These are phyloP conservation scores for Dinoponera quadriceps DNA, from an alignment of 1,140 invertebrate species.

Conservation along the genomic window DNA sequence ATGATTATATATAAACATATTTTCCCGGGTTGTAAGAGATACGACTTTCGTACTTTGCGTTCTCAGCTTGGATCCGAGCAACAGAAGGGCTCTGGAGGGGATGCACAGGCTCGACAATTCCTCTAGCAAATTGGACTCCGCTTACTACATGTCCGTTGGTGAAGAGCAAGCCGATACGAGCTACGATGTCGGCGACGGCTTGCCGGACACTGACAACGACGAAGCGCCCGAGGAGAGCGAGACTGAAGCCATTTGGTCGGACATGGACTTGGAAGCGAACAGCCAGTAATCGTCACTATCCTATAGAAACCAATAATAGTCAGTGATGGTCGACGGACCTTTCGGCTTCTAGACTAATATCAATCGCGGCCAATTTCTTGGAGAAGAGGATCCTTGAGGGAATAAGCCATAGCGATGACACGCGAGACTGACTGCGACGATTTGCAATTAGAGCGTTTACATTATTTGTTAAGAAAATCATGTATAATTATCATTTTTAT, in stretches of 20 bases:
- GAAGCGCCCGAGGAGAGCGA: conserved; percentile 88
- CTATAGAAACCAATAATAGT: background rate
- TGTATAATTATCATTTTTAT: too few species aligned
- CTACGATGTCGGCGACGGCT: conserved; percentile 87
- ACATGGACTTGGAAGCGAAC: conserved; percentile 86
- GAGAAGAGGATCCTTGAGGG: background rate
- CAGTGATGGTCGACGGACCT: background rate
- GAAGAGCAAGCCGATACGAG: conserved; percentile 87
- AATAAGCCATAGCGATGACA: background rate
- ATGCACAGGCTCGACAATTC: conserved; percentile 89
- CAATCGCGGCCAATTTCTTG: background rate
- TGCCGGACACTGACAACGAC: conserved; percentile 85
- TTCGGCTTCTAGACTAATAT: background rate
- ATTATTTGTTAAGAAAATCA: too few species aligned
- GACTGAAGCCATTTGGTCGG: conserved; percentile 88
- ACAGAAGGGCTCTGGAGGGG: conserved; percentile 89
- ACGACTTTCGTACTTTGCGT: conserved; percentile 55
- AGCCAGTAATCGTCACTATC: conserved; percentile 78
- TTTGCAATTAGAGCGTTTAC: conserved; percentile 1
- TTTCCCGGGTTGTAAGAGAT: too few species aligned
- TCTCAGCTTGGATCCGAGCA: conserved; percentile 89
- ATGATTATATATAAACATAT: too few species aligned
- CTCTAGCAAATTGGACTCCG: conserved; percentile 85
- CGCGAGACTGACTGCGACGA: background rate
- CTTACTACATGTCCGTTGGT: conserved; percentile 86